Conservation (phyloP, 2,797 vertebrate genomes). For the Rhadinocentrus ornatus region DNA sequence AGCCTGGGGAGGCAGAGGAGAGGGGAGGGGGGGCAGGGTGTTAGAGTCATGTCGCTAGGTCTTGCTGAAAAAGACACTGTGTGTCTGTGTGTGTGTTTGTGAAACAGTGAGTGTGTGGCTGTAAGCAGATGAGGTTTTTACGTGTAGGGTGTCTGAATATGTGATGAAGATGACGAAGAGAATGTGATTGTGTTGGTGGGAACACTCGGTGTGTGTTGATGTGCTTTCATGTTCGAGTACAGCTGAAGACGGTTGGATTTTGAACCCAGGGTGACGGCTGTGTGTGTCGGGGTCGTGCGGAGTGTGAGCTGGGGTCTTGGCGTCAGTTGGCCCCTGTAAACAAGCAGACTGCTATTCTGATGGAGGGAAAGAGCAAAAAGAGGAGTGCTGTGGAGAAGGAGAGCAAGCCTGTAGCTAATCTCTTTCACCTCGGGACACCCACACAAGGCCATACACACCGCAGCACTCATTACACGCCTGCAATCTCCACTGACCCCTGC, state of each 20-base stretch:
- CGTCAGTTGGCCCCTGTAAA: slow-evolving; percentile 84
- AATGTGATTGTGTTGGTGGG: slow-evolving; percentile 13
- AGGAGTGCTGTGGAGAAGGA: slow-evolving; percentile 43
- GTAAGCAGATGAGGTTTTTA: background rate
- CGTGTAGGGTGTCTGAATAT: background rate
- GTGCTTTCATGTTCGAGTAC: slow-evolving; percentile 38
- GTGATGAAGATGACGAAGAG: background rate
- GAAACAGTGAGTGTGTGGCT: background rate
- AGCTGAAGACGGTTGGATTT: slow-evolving; percentile 52
- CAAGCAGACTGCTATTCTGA: slow-evolving; percentile 87
- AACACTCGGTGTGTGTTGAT: slow-evolving; percentile 19
- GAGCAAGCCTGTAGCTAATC: slow-evolving; percentile 89
- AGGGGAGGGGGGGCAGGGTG: slow-evolving; percentile 83
- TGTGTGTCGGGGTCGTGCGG: slow-evolving; percentile 65
- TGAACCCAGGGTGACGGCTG: slow-evolving; percentile 49
- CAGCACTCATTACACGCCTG: slow-evolving; percentile 79
- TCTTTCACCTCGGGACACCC: slow-evolving; percentile 89
- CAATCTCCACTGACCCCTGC: slow-evolving; percentile 78
- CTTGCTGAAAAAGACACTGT: slow-evolving; percentile 69
- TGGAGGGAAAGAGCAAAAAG: slow-evolving; percentile 78
- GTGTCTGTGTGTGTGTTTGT: slow-evolving; percentile 30
- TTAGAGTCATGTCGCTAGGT: slow-evolving; percentile 93
- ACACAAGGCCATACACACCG: slow-evolving; percentile 45
- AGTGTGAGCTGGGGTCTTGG: slow-evolving; percentile 69
- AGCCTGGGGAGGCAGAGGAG: slow-evolving; percentile 77